A percentile compares a stretch with the other conserved stretches of the same genome.
Conservation (phyloP, 2,113 vertebrate genomes). For the Carassius auratus region DNA sequence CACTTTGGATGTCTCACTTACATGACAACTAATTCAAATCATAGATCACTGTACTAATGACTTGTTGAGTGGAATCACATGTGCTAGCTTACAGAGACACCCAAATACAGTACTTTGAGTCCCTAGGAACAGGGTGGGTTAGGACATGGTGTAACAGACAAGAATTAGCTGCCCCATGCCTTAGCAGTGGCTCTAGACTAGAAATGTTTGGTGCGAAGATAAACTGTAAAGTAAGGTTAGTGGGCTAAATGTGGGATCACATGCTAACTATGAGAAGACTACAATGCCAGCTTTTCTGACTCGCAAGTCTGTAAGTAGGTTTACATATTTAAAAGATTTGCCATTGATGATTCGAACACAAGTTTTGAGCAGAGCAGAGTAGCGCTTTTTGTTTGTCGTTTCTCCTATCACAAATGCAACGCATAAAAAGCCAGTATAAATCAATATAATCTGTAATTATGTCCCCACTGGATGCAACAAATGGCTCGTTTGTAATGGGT, state of each 20-base stretch:
- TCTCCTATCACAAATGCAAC: too few species aligned
- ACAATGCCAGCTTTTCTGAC: too few species aligned
- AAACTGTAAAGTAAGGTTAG: neutral
- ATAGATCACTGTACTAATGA: neutral
- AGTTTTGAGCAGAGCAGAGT: too few species aligned
- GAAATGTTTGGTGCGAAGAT: neutral
- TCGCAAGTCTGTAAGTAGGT: too few species aligned
- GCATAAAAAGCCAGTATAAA: too few species aligned
- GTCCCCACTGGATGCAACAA: too few species aligned
- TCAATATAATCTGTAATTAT: too few species aligned
- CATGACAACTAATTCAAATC: neutral
- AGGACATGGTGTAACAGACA: neutral
- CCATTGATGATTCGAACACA: too few species aligned
- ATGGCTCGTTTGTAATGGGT: too few species aligned
- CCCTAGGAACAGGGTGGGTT: neutral
- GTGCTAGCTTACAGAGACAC: neutral
- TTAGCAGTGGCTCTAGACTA: neutral
- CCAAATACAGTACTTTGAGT: neutral
- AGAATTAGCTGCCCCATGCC: neutral
- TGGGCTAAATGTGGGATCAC: neutral
- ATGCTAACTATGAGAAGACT: neutral
- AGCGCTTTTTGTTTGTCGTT: too few species aligned
- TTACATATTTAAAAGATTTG: too few species aligned
- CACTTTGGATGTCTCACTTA: neutral
- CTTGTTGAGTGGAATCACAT: neutral